Base-by-base conservation (phyloP, 2,113 vertebrate species). In the Takifugu bimaculatus region DNA sequence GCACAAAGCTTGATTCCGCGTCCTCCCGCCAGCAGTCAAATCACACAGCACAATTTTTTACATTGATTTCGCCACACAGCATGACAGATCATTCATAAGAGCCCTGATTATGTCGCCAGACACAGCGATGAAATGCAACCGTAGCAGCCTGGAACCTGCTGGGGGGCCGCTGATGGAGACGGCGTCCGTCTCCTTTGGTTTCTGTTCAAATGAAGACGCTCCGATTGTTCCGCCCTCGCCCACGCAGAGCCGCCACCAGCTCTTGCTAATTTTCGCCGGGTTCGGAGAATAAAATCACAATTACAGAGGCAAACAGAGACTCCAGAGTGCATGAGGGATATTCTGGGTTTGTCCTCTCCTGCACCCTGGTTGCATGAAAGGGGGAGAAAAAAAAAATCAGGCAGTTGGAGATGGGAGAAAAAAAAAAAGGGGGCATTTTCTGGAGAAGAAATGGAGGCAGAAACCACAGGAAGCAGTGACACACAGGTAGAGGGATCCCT, bases 131-230 rank as follows among this genome's bases (percentile, higher is more conserved):
- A 54, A 65, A 67, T 68, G 64, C 51, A 66, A 70, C 50, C 27
- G 26, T 29, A 68, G 58, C 77, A 80, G 63, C 63, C 62, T 43
- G 45, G 52, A 63, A 69, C 32, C 59, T 1, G 14, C 50, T 65
- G 63, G 45, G 26, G 26, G 27, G 50, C 68, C 70, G 62, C 54
- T 55, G 63, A 66, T 62, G 49, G 59, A 42, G 47, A 88, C 72
- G 74, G 69, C 76, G 81, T 64, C 51, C 39, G 48, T 20, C 62
- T 84, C 72, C 82, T 91, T 90, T 89, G 90, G 88, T 87, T 48
- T 79, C 51, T 84, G 67, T 53, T 39, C 71, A 79, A 45, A 13
- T 51, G 20, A 63, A 60, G 58, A 71, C 61, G 66, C 26, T 44
- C 44, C 5, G 68, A 65, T 69, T 64, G 63, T 72, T 81, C 83